Percentiles rank a stretch among this genome's conserved stretches.
phyloP scores from a whole-genome alignment of 2,797 vertebrate genomes.

The Channallabes apus region DNA sequence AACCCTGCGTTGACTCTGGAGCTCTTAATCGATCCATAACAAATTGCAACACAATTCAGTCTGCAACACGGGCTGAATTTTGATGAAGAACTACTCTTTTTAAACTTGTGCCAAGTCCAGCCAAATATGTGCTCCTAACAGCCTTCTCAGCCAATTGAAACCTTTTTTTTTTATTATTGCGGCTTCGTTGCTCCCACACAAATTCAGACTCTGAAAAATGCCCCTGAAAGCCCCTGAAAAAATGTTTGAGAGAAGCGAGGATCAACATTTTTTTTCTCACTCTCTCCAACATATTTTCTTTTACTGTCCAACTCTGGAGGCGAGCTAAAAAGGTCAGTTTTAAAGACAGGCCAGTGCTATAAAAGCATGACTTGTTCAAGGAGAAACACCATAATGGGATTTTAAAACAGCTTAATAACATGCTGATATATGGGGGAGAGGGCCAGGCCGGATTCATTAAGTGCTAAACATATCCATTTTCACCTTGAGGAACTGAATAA shows the following conservation, averaged over 20 bases:
- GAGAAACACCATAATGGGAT: slow-evolving; percentile 86
- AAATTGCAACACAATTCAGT: slow-evolving; percentile 58
- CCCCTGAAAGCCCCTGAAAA: slow-evolving; percentile 52
- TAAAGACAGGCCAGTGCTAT: slow-evolving; percentile 82
- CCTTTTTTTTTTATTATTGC: slow-evolving; percentile 46
- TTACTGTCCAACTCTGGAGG: slow-evolving; percentile 65
- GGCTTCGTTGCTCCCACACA: slow-evolving; percentile 51
- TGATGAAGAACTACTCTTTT: slow-evolving; percentile 60
- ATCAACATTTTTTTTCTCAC: slow-evolving; percentile 59
- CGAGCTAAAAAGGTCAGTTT: slow-evolving; percentile 78
- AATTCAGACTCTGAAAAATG: slow-evolving; percentile 31
- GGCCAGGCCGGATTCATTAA: slow-evolving; percentile 79
- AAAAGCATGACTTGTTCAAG: slow-evolving; percentile 85
- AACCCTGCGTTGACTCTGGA: slow-evolving; percentile 32
- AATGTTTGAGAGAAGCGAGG: slow-evolving; percentile 49
- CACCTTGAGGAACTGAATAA: slow-evolving; percentile 83
- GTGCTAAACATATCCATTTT: slow-evolving; percentile 83
- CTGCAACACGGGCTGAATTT: slow-evolving; percentile 54
- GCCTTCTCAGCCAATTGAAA: slow-evolving; percentile 61
- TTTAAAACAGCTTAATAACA: slow-evolving; percentile 87
- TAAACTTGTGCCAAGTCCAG: slow-evolving; percentile 63
- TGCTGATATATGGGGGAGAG: slow-evolving; percentile 82
- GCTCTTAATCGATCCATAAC: slow-evolving; percentile 60
- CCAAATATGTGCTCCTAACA: slow-evolving; percentile 60
- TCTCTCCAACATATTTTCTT: slow-evolving; percentile 61